Evolutionary conservation across 2,888 invertebrate species (phyloP).

Genomic region (Slavum lentiscoides): DNA sequence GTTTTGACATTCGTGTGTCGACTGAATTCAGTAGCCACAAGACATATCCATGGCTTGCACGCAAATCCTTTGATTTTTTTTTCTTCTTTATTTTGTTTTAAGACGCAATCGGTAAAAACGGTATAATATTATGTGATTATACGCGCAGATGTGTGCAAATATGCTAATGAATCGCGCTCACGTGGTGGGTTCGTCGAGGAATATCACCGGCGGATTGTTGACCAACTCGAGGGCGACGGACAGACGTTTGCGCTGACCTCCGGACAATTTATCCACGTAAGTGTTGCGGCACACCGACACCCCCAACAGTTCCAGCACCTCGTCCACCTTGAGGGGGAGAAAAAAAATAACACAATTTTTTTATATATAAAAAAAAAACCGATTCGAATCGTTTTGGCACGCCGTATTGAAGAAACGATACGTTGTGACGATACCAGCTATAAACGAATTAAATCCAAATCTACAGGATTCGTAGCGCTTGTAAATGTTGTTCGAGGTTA

Average conservation of each 20-base stretch:
- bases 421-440: too few species aligned
- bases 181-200: slow-evolving; percentile 82
- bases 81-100: too few species aligned
- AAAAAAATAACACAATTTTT: slow-evolving; percentile 28
- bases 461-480: too few species aligned
- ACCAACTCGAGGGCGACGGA: slow-evolving; percentile 78
- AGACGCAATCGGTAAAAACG: too few species aligned
- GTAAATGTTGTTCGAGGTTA: background rate
- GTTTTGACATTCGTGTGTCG: too few species aligned
- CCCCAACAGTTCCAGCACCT: slow-evolving; percentile 73
- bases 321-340: slow-evolving; percentile 66
- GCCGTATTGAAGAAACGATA: too few species aligned
- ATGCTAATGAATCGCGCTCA: slow-evolving; percentile 60
- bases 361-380: background rate
- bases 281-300: slow-evolving; percentile 70
- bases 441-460: too few species aligned
- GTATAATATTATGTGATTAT: too few species aligned
- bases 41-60: too few species aligned
- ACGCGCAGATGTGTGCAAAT: too few species aligned
- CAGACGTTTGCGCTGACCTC: slow-evolving; percentile 77
- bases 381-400: background rate
- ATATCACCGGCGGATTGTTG: slow-evolving; percentile 81
- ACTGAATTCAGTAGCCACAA: too few species aligned
- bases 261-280: slow-evolving; percentile 70
- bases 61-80: too few species aligned